A percentile compares a stretch with the other conserved stretches of the same genome.
phyloP scores from a whole-genome alignment of 1,140 invertebrate species.

The Drosophila sulfurigaster region DNA sequence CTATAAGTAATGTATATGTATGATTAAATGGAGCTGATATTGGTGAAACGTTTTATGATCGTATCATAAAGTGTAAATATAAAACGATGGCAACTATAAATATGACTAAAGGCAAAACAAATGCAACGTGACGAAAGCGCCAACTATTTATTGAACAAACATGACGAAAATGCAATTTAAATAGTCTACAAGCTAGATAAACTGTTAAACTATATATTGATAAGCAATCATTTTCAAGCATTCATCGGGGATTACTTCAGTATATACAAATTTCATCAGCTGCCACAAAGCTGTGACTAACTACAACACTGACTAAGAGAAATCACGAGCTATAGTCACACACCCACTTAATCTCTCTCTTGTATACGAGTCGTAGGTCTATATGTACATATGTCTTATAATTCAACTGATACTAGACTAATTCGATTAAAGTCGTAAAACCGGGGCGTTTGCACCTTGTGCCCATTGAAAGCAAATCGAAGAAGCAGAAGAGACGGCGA shows the following conservation, averaged over 20 bases:
- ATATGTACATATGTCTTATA: constrained; percentile 11
- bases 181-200: neutral
- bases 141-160: too few relatives aligned
- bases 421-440: constrained; percentile 29
- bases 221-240: neutral
- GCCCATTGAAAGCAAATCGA: neutral
- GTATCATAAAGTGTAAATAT: constrained; percentile 25
- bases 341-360: neutral
- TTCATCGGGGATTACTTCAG: neutral
- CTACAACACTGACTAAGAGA: constrained; percentile 13
- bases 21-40: constrained; percentile 16
- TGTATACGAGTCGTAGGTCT: neutral
- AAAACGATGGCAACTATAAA: constrained; percentile 5
- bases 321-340: constrained; percentile 35
- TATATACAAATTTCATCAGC: constrained; percentile 28
- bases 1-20: constrained; percentile 2
- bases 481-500: constrained; percentile 1
- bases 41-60: constrained; percentile 26
- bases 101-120: neutral
- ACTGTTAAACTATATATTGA: neutral
- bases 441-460: constrained; percentile 10
- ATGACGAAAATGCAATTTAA: too few relatives aligned
- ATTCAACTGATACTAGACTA: constrained; percentile 35
- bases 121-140: constrained; percentile 15
- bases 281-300: constrained; percentile 37